phyloP scores from a whole-genome alignment of 2,113 vertebrate genomes.

The Heterotilapia buettikoferi region DNA sequence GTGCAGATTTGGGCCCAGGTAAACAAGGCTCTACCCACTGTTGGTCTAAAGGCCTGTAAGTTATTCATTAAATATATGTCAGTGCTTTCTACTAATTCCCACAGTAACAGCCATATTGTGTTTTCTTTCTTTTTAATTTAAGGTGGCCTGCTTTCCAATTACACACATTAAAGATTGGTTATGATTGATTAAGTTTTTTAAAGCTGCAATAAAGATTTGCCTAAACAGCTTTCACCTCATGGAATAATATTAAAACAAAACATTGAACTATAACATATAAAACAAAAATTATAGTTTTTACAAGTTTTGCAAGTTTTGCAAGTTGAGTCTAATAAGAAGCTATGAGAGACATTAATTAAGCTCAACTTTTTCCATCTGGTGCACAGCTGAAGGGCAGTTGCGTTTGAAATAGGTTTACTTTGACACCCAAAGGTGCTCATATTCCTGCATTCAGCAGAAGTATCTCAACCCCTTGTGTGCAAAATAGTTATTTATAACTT shows the following conservation, averaged over 20 bases:
- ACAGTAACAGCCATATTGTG: not conserved
- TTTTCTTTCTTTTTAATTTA: slow-evolving; percentile 4
- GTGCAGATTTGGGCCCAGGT: slow-evolving; percentile 47
- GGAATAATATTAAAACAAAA: not conserved
- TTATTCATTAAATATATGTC: slow-evolving; percentile 65
- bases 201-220: slow-evolving; percentile 7
- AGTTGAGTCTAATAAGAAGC: not conserved
- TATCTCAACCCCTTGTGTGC: not conserved
- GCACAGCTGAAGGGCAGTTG: not conserved
- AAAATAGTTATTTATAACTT: not conserved
- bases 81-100: slow-evolving; percentile 20
- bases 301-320: not conserved
- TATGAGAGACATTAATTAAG: not conserved
- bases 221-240: not conserved
- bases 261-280: not conserved
- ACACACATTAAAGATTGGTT: slow-evolving; percentile 8
- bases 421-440: not conserved
- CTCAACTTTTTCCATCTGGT: not conserved
- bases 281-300: not conserved
- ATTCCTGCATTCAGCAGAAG: not conserved
- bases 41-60: slow-evolving; percentile 39
- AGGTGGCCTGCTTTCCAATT: slow-evolving; percentile 6
- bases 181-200: slow-evolving; percentile 3
- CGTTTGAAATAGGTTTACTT: not conserved
- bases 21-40: slow-evolving; percentile 52